Evolutionary conservation across 2,113 vertebrate genomes (phyloP).

Genomic region (Mormyrus lacerda): DNA sequence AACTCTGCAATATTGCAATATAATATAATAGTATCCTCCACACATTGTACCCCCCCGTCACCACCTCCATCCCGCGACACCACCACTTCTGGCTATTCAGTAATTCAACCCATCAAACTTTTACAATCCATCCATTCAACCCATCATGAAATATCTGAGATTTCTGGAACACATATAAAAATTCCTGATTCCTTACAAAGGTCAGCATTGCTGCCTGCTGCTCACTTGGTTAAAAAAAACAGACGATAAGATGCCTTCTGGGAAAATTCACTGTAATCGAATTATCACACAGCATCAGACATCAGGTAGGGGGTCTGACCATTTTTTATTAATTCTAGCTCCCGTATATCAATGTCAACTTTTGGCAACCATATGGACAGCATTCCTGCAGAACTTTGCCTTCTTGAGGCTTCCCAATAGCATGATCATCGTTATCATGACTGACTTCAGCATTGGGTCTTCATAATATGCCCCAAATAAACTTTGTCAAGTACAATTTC

Average conservation of each 20-base stretch:
- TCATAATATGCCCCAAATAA: background rate
- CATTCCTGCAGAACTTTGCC: background rate
- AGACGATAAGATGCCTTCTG: background rate
- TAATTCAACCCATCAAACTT: slow-evolving; percentile 50
- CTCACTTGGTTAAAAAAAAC: background rate
- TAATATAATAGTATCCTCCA: slow-evolving; percentile 42
- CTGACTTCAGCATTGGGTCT: background rate
- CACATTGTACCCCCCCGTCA: slow-evolving; percentile 27
- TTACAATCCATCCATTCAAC: slow-evolving; percentile 46
- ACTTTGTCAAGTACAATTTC: background rate
- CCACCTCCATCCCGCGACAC: slow-evolving; percentile 2
- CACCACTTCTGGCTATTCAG: slow-evolving; percentile 33
- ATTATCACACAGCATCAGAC: background rate
- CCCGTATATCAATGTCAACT: background rate
- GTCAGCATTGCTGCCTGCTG: slow-evolving; percentile 20
- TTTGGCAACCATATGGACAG: background rate
- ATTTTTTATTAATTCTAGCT: background rate
- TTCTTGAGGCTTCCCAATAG: background rate
- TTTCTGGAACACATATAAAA: slow-evolving; percentile 38
- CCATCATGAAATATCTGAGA: slow-evolving; percentile 40
- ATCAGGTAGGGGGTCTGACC: background rate
- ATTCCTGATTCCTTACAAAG: slow-evolving; percentile 31
- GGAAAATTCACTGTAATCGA: background rate
- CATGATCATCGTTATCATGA: background rate
- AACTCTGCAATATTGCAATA: slow-evolving; percentile 40